Evolutionary conservation across 2,797 vertebrate species (phyloP).

Genomic region (Dendrocincla tyrannina): DNA sequence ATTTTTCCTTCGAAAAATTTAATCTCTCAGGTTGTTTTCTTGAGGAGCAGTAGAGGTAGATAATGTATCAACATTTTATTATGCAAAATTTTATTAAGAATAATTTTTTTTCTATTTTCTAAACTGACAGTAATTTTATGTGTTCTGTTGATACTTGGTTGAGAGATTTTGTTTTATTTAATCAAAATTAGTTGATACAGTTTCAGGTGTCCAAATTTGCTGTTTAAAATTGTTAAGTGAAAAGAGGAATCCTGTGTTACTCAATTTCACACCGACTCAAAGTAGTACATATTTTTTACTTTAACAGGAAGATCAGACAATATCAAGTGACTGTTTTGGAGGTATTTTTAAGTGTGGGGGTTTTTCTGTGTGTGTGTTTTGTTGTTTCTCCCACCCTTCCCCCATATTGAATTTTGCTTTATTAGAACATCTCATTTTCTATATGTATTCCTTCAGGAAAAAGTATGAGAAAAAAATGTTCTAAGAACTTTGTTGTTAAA

Average conservation of each 20-base stretch:
- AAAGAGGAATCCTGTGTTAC: background rate
- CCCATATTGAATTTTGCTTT: background rate
- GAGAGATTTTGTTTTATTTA: background rate
- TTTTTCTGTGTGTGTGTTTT: background rate
- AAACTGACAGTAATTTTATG: background rate
- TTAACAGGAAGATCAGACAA: background rate
- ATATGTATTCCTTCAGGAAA: background rate
- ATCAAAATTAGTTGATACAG: background rate
- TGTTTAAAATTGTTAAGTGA: background rate
- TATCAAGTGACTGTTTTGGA: background rate
- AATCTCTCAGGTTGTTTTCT: background rate
- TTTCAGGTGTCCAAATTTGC: background rate
- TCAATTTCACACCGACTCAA: background rate
- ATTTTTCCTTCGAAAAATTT: background rate
- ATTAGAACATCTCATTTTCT: background rate
- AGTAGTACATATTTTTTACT: background rate
- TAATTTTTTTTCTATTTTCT: background rate
- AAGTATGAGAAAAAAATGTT: fast-evolving
- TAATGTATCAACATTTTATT: background rate
- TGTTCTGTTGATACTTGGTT: background rate
- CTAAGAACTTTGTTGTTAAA: background rate
- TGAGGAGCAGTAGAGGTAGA: background rate
- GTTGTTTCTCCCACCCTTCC: fast-evolving
- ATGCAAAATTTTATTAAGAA: background rate
- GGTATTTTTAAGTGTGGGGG: background rate